Evolutionary conservation across 2,888 invertebrate species (phyloP).

Genomic region (Agrotis puta): DNA sequence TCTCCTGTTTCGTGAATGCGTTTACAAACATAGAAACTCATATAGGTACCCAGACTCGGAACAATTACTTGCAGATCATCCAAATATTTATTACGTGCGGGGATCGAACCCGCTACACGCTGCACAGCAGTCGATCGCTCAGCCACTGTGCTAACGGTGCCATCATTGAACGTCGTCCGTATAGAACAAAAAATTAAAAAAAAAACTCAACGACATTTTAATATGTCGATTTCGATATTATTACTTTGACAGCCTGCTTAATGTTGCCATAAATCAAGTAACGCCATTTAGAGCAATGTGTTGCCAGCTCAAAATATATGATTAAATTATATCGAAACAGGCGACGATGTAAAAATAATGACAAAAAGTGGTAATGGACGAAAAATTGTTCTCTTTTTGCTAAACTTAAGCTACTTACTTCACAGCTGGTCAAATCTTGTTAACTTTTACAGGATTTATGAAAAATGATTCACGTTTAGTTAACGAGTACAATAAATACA

Average conservation of each 20-base stretch:
- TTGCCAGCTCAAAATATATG: constrained; percentile 30
- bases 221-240: constrained; percentile 44
- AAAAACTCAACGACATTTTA: constrained; percentile 36
- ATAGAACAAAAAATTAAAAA: background rate
- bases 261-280: constrained; percentile 52
- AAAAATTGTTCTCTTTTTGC: constrained; percentile 3
- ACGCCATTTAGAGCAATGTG: constrained; percentile 47
- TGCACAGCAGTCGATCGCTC: too few relatives aligned
- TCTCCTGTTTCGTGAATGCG: too few relatives aligned
- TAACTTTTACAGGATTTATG: background rate
- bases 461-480: background rate
- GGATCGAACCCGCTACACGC: too few relatives aligned
- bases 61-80: too few relatives aligned
- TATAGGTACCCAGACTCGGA: too few relatives aligned
- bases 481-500: background rate
- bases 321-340: constrained; percentile 24
- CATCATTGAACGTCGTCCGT: too few relatives aligned
- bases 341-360: constrained; percentile 3
- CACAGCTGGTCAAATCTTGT: constrained; percentile 7
- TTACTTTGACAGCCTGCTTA: constrained; percentile 33
- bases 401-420: background rate
- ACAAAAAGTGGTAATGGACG: background rate
- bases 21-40: too few relatives aligned
- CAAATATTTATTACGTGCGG: too few relatives aligned
- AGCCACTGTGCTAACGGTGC: too few relatives aligned